Conservation (phyloP, 2,888 invertebrate species). For the Sialis lutaria region DNA sequence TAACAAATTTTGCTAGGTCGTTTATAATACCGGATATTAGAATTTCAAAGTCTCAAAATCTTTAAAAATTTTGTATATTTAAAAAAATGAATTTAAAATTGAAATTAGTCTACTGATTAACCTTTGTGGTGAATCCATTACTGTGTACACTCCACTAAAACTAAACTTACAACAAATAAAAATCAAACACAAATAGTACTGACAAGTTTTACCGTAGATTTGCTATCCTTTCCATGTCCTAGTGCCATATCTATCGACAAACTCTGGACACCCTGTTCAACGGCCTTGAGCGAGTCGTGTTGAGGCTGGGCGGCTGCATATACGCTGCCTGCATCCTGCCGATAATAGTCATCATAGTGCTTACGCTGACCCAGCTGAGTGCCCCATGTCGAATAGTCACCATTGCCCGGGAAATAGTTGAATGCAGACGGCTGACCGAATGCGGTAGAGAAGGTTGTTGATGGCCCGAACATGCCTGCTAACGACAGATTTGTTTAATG, state of each 20-base stretch:
- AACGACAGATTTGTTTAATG: too few species aligned
- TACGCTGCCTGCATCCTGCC: slow-evolving; percentile 27
- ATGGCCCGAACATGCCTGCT: slow-evolving; percentile 49
- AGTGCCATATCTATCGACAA: slow-evolving; percentile 29
- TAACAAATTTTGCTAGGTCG: too few species aligned
- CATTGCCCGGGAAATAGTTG: slow-evolving; percentile 73
- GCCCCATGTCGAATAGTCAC: slow-evolving; percentile 71
- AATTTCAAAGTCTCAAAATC: too few species aligned
- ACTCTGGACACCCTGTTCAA: slow-evolving; percentile 69
- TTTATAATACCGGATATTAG: too few species aligned
- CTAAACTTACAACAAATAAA: neutral
- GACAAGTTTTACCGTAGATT: slow-evolving; percentile 6
- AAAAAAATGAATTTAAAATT: too few species aligned
- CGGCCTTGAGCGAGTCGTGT: slow-evolving; percentile 41
- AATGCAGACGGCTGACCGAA: slow-evolving; percentile 60
- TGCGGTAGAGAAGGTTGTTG: slow-evolving; percentile 45
- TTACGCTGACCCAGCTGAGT: slow-evolving; percentile 40
- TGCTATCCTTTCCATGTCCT: slow-evolving; percentile 22
- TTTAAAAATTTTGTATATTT: too few species aligned
- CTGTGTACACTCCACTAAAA: slow-evolving; percentile 7
- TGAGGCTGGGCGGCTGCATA: slow-evolving; percentile 22
- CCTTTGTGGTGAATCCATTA: slow-evolving; percentile 11
- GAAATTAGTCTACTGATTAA: neutral
- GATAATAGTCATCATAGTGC: slow-evolving; percentile 71
- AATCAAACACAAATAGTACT: too few species aligned